Evolutionary conservation across 2,113 vertebrate species (phyloP).

Genomic region (Grammomys dolichurus): DNA sequence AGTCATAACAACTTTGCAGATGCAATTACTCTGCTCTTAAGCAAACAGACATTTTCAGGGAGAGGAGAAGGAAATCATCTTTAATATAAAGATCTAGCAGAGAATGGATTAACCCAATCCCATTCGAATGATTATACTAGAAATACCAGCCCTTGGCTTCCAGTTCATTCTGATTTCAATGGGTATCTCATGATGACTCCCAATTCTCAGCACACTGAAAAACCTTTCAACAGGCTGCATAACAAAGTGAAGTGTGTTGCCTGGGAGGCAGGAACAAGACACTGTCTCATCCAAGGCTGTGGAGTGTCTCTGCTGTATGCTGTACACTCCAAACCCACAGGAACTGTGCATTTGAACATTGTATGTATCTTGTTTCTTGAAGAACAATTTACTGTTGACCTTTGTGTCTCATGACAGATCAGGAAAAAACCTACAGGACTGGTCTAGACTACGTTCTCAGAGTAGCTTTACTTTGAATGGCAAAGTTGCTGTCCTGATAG

Average conservation of each 20-base stretch:
- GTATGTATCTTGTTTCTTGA: neutral
- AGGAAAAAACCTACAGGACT: neutral
- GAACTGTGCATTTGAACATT: neutral
- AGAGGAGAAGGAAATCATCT: constrained; percentile 59
- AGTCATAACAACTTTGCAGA: constrained; percentile 1
- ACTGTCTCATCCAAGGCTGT: neutral
- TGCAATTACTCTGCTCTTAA: neutral
- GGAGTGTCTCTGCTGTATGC: neutral
- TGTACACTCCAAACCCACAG: neutral
- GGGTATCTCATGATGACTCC: constrained; percentile 54
- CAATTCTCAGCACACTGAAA: constrained; percentile 63
- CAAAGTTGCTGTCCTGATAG: neutral
- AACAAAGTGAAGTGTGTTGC: constrained; percentile 36
- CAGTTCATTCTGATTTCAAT: constrained; percentile 57
- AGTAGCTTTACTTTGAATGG: neutral
- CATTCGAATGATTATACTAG: constrained; percentile 63
- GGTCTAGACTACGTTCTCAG: neutral
- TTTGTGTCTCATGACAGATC: constrained; percentile 23
- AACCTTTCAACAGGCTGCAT: constrained; percentile 49
- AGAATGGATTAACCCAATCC: constrained; percentile 32
- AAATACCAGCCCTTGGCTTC: constrained; percentile 63
- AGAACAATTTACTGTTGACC: constrained; percentile 23
- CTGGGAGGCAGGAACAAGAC: constrained; percentile 6
- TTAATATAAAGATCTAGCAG: constrained; percentile 49
- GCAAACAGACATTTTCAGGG: constrained; percentile 28